These are phyloP conservation scores for Kuschelorhynchus macadamiae DNA, from an alignment of 2,888 invertebrate species.

Conservation along the genomic window DNA sequence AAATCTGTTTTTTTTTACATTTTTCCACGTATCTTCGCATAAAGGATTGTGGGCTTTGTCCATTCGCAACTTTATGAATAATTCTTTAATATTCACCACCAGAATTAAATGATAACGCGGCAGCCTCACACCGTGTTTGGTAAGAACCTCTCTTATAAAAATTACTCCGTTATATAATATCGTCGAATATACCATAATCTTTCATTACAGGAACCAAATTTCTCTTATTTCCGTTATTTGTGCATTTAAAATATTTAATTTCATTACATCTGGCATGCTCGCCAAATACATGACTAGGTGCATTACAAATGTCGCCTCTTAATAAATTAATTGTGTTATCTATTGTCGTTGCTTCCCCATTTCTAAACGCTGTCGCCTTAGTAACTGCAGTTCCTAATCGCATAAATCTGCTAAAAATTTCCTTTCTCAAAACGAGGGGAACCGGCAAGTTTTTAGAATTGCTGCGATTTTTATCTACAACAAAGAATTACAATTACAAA, in stretches of 20 bases:
- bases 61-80: too few species aligned
- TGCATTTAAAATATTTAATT: slow-evolving; percentile 33
- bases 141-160: slow-evolving; percentile 57
- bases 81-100: background rate
- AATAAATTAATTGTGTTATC: slow-evolving; percentile 21
- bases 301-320: slow-evolving; percentile 48
- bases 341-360: background rate
- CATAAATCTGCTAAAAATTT: background rate
- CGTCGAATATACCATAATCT: slow-evolving; percentile 52
- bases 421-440: slow-evolving; percentile 8
- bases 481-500: background rate
- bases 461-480: slow-evolving; percentile 13
- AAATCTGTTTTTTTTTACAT: too few species aligned
- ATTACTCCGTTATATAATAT: slow-evolving; percentile 57
- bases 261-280: slow-evolving; percentile 44
- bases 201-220: slow-evolving; percentile 15
- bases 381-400: slow-evolving; percentile 14
- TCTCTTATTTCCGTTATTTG: background rate
- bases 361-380: slow-evolving; percentile 20
- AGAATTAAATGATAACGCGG: slow-evolving; percentile 54
- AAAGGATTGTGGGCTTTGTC: too few species aligned
- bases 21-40: too few species aligned
- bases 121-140: slow-evolving; percentile 58
- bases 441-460: slow-evolving; percentile 21
- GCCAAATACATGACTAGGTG: slow-evolving; percentile 56